Base-by-base conservation (phyloP, 2,888 invertebrate species). In the Coecobrya sp. region DNA sequence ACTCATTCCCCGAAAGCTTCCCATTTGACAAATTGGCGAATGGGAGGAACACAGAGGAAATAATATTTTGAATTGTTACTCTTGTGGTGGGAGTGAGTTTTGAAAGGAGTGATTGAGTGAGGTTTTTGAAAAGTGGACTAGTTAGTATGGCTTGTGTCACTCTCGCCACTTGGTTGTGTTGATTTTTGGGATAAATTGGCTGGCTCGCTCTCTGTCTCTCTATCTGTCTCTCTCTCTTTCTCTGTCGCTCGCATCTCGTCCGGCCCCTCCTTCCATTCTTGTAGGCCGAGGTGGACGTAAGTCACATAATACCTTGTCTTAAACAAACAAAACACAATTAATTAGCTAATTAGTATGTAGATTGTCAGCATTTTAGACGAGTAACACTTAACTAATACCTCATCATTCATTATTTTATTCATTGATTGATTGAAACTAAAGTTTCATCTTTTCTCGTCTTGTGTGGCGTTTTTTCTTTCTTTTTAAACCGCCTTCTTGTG, bases 241-340 rank as follows among this genome's bases (percentile, higher is more conserved):
- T 82, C 45, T 92, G 42, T 65, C 65, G 84, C 84, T 84, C 79
- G 45, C 73, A 42, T 59, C 42, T 22, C 42, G 86, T 81, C 82
- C 76, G 73, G 87, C 89, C 86, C 86, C 87, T 86, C 30, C 91
- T 62, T 73, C 84, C 70, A 86, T 86, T 92, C 82, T 90, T 92
- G 65, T 94, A 95, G 95, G 94, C 95, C 93, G 95, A 95, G 94
- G 94, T 95, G 93, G 94, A 94, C 93, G 95, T 95, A 95, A 95
- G 94, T 94, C 89, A n/a, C n/a, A 90, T 89, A 59, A 42, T 84
- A 73, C 36, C 1, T 73, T 79, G 49, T 79, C 22, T 27, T 55
- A 68, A 86, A 55, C 76, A 73, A 79, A 86, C 65, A 65, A 59
- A 88, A 30, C 59, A 1, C 1, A 52, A 36, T 36, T 36, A 19